A percentile compares a stretch with the other conserved stretches of the same genome.
Conservation (phyloP, 2,797 vertebrate species). For the Danio kyathit region DNA sequence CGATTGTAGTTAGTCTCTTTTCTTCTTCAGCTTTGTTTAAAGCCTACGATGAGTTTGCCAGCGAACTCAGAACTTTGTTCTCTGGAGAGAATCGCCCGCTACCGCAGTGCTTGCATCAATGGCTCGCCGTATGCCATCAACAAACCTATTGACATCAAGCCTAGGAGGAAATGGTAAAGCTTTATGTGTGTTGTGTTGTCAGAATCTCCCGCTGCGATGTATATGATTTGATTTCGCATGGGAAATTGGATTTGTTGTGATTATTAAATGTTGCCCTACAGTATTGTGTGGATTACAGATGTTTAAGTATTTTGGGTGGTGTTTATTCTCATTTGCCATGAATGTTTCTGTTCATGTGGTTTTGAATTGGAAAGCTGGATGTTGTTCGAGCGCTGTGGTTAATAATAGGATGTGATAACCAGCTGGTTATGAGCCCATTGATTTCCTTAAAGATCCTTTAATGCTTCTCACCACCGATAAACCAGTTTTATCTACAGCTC, state of each 20-base stretch:
- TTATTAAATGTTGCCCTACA: background rate
- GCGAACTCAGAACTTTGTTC: constrained; percentile 86
- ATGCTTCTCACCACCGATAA: constrained; percentile 28
- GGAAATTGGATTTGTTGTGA: background rate
- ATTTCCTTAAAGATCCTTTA: constrained; percentile 54
- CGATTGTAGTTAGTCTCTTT: constrained; percentile 17
- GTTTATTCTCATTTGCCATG: background rate
- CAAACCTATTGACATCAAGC: constrained; percentile 96
- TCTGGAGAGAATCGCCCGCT: constrained; percentile 87
- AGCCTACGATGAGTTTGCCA: constrained; percentile 88
- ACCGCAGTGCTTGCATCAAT: constrained; percentile 85
- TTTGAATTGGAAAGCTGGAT: background rate
- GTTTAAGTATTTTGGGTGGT: background rate
- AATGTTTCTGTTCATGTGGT: background rate
- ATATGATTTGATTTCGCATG: background rate
- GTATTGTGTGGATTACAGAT: background rate
- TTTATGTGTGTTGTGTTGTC: constrained; percentile 39
- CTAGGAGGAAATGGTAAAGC: constrained; percentile 89
- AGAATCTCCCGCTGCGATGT: background rate
- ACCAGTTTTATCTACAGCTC: constrained; percentile 51
- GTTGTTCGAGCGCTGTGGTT: background rate
- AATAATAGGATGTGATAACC: constrained; percentile 22
- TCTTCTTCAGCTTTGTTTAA: constrained; percentile 12
- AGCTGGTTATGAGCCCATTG: constrained; percentile 45
- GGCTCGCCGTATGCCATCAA: constrained; percentile 91